Conservation (phyloP, 2,797 vertebrate species). For the Dallia pectoralis region DNA sequence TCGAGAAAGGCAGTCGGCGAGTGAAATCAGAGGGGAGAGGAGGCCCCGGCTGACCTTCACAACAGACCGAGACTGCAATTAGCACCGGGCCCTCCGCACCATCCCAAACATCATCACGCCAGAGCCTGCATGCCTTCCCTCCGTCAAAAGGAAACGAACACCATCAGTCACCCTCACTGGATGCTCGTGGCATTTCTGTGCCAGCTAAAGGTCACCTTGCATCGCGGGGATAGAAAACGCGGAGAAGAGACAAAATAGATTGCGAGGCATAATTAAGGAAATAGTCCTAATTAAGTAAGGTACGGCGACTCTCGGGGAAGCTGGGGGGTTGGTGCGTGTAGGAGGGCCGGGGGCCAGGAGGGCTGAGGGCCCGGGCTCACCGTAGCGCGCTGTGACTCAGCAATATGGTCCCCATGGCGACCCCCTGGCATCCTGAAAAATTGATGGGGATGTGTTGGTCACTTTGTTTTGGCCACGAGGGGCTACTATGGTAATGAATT, state of each 20-base stretch:
- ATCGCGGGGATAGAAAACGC: slow-evolving; percentile 42
- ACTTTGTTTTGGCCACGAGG: slow-evolving; percentile 44
- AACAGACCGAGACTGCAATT: slow-evolving; percentile 68
- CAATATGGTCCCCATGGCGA: slow-evolving; percentile 46
- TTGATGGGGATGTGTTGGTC: slow-evolving; percentile 58
- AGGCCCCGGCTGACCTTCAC: slow-evolving; percentile 66
- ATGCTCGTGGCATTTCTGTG: slow-evolving; percentile 66
- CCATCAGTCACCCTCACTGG: slow-evolving; percentile 59
- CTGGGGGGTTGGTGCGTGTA: slow-evolving; percentile 53
- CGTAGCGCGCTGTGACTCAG: slow-evolving; percentile 47
- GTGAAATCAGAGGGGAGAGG: slow-evolving; percentile 42
- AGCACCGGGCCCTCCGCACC: slow-evolving; percentile 49
- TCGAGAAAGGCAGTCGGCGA: slow-evolving; percentile 12
- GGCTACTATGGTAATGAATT: slow-evolving; percentile 54
- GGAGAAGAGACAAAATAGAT: slow-evolving; percentile 33
- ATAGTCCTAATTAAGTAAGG: slow-evolving; percentile 70
- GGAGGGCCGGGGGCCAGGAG: slow-evolving; percentile 9
- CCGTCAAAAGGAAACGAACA: slow-evolving; percentile 64
- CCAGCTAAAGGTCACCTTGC: slow-evolving; percentile 75
- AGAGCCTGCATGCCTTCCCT: slow-evolving; percentile 51
- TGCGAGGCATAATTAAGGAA: slow-evolving; percentile 64
- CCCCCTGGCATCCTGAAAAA: slow-evolving; percentile 49
- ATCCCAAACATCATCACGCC: slow-evolving; percentile 50
- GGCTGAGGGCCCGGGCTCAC: too few relatives aligned
- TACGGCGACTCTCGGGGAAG: slow-evolving; percentile 56